Evolutionary conservation across 2,888 invertebrate genomes (phyloP).

Genomic region (Ochlodes sylvanus): DNA sequence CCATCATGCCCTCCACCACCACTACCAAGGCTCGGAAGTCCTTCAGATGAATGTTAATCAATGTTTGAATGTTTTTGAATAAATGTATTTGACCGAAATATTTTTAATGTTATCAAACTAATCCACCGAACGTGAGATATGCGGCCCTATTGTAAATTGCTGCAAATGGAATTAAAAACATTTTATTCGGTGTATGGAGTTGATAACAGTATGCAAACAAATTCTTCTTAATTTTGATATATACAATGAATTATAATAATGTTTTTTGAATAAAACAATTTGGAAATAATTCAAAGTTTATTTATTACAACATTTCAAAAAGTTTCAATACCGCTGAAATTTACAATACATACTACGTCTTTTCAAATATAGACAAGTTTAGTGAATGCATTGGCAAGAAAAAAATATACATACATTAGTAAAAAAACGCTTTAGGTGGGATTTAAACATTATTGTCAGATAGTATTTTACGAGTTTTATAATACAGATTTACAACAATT

Average conservation of each 20-base stretch:
- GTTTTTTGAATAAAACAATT: conserved; percentile 25
- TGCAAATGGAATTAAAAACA: neutral
- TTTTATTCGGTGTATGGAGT: neutral
- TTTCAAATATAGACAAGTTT: conserved; percentile 44
- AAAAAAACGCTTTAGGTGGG: conserved; percentile 62
- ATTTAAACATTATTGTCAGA: conserved; percentile 61
- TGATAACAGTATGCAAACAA: neutral
- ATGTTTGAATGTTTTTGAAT: neutral
- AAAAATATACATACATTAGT: conserved; percentile 48
- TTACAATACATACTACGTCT: conserved; percentile 44
- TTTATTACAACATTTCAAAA: conserved; percentile 66
- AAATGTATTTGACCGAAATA: neutral
- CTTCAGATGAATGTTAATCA: conserved; percentile 42
- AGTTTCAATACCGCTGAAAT: conserved; percentile 49
- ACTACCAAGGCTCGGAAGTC: conserved; percentile 50
- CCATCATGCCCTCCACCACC: conserved; percentile 36
- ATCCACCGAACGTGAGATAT: neutral
- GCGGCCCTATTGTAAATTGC: neutral
- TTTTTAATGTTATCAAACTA: conserved; percentile 4
- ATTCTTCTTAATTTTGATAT: conserved; percentile 1
- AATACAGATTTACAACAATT: conserved; percentile 29
- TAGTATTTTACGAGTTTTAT: conserved; percentile 47
- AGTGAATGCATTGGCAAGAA: conserved; percentile 59
- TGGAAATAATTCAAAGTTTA: conserved; percentile 30
- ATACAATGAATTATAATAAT: neutral